Percentiles rank a stretch among this genome's conserved stretches.
phyloP scores from a whole-genome alignment of 2,797 vertebrate species.

The Denticeps clupeoides region DNA sequence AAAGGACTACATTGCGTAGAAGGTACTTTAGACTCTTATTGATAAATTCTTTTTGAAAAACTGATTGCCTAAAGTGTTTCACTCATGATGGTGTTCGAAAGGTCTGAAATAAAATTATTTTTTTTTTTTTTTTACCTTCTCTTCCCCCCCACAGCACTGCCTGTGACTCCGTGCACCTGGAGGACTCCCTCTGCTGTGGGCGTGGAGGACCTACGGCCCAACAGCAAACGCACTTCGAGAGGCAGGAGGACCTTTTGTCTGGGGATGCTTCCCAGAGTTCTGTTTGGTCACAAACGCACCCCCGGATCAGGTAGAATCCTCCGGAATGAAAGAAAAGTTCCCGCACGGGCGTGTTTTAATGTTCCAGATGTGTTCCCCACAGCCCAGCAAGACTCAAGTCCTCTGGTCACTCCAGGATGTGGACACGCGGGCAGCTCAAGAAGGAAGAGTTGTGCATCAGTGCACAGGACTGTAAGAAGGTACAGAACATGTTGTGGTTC shows the following conservation, averaged over 20 bases:
- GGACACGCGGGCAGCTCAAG: background rate
- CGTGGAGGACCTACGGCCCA: background rate
- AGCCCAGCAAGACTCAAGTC: constrained; percentile 18
- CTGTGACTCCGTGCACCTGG: constrained; percentile 22
- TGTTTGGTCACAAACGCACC: constrained; percentile 7
- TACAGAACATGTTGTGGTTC: too few species aligned
- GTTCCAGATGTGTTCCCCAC: background rate
- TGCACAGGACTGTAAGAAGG: background rate
- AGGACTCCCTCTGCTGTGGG: background rate
- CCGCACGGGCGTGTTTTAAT: too few species aligned
- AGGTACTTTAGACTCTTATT: constrained; percentile 25
- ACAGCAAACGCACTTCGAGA: background rate
- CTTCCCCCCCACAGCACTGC: too few species aligned
- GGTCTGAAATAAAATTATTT: too few species aligned
- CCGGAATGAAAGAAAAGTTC: too few species aligned
- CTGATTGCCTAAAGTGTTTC: too few species aligned
- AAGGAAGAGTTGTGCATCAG: background rate
- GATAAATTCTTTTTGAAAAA: too few species aligned
- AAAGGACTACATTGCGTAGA: constrained; percentile 31
- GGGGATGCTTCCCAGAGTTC: constrained; percentile 37
- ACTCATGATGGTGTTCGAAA: too few species aligned
- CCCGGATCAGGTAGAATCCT: too few species aligned
- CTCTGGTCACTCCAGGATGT: background rate
- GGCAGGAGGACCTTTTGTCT: constrained; percentile 37
- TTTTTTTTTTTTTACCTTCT: too few species aligned